Evolutionary conservation across 2,113 vertebrate genomes (phyloP).

Genomic region (Rhynchopsitta pachyrhyncha): DNA sequence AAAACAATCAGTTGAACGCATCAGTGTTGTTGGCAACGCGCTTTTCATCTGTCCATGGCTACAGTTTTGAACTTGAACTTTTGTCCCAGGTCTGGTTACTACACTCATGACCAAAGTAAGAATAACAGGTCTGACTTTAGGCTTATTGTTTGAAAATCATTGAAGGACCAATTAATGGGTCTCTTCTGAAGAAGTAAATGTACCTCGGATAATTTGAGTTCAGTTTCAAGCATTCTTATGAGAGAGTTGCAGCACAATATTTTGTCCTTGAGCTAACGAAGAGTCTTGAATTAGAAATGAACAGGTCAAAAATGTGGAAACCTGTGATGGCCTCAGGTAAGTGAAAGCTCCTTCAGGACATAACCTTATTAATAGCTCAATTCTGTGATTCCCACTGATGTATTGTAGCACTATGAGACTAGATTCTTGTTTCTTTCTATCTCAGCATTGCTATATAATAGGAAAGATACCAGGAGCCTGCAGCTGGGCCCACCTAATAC

Average conservation of each 20-base stretch:
- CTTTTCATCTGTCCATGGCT: neutral
- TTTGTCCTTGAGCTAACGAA: neutral
- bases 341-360: neutral
- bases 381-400: neutral
- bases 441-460: neutral
- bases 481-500: slow-evolving; percentile 19
- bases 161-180: fast-evolving
- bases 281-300: neutral
- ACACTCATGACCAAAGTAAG: neutral
- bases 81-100: neutral
- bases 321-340: neutral
- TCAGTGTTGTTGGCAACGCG: neutral
- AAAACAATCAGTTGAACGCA: neutral
- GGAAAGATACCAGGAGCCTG: slow-evolving; percentile 3
- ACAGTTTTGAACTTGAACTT: neutral
- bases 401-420: neutral
- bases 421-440: neutral
- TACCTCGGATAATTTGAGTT: neutral
- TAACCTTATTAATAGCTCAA: neutral
- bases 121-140: neutral
- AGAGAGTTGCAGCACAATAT: neutral
- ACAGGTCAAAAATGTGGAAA: neutral
- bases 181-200: neutral
- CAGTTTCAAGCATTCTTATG: neutral
- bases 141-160: neutral